Conservation (phyloP, 2,888 invertebrate genomes). For the Folsomia manolachei region DNA sequence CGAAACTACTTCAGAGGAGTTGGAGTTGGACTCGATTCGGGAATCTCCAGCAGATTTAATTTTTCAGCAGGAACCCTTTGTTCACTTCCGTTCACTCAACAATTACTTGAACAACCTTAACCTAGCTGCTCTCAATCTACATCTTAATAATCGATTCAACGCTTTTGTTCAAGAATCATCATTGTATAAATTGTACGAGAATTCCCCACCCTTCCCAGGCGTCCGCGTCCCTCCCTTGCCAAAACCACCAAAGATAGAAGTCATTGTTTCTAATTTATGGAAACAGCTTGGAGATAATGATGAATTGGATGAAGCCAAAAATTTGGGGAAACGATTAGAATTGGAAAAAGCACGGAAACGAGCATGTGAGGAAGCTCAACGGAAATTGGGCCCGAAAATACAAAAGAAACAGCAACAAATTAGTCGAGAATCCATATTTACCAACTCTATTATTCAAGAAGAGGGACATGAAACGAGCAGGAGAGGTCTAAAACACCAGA, state of each 20-base stretch:
- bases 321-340: neutral
- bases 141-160: constrained; percentile 30
- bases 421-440: neutral
- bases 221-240: neutral
- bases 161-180: constrained; percentile 37
- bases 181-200: constrained; percentile 48
- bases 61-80: neutral
- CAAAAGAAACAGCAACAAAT: neutral
- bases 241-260: neutral
- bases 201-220: constrained; percentile 26
- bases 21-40: neutral
- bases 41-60: neutral
- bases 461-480: neutral
- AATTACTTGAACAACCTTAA: constrained; percentile 45
- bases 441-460: neutral
- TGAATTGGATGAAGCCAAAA: constrained; percentile 1
- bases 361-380: neutral
- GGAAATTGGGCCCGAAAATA: neutral
- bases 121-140: constrained; percentile 40
- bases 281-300: constrained; percentile 20
- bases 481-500: neutral
- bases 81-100: constrained; percentile 22
- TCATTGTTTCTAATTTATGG: constrained; percentile 22
- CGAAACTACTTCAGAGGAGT: neutral
- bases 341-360: constrained; percentile 7